Percentiles rank a stretch among this genome's conserved stretches.
Evolutionary conservation across 2,113 vertebrate species (phyloP).

Genomic region (Phrynosoma platyrhinos): DNA sequence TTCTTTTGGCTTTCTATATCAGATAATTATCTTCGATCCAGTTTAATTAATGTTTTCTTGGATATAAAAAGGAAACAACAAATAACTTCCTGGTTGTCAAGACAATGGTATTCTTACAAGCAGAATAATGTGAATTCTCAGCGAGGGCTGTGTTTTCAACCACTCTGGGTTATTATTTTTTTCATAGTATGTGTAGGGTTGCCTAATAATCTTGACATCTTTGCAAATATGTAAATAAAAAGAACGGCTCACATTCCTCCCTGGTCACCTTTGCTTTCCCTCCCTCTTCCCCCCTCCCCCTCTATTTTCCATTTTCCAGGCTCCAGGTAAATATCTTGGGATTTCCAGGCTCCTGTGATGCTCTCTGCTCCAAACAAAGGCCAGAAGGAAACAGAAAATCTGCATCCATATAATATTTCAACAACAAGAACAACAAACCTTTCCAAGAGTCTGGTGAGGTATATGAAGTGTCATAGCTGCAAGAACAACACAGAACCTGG

Average conservation of each 20-base stretch:
- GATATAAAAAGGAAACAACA: background rate
- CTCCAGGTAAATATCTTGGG: no score
- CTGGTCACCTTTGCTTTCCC: constrained; percentile 4
- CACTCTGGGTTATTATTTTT: background rate
- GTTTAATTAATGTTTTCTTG: background rate
- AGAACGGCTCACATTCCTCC: background rate
- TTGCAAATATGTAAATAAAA: background rate
- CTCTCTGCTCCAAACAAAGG: no score
- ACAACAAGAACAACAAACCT: no score
- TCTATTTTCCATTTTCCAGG: background rate
- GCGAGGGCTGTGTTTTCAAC: background rate
- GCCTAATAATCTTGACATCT: background rate
- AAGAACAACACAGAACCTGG: no score
- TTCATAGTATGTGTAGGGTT: background rate
- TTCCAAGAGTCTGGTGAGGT: no score
- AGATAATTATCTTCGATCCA: background rate
- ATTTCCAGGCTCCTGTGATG: no score
- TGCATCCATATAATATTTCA: no score
- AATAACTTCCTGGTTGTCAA: constrained; percentile 5
- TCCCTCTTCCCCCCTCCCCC: background rate
- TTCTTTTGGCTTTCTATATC: background rate
- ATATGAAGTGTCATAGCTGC: no score
- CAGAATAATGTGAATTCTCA: background rate
- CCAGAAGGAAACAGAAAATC: no score
- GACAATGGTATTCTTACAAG: background rate